A percentile compares a stretch with the other conserved stretches of the same genome.
Evolutionary conservation across 1,140 invertebrate species (phyloP).

Genomic region (Pseudomyrmex cubaensis): DNA sequence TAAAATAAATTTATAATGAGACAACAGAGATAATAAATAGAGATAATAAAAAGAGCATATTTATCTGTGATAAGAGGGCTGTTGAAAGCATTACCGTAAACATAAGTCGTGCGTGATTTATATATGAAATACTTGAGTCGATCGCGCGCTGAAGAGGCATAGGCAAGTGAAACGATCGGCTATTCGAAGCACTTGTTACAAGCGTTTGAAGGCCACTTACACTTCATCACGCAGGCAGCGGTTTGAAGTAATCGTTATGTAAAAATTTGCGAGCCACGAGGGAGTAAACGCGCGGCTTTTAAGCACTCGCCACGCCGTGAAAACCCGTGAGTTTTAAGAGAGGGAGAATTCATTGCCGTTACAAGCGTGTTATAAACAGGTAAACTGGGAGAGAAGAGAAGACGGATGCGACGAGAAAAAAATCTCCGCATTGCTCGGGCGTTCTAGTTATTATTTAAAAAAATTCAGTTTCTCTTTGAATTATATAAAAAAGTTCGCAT

Average conservation of each 20-base stretch:
- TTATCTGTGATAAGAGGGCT: not conserved
- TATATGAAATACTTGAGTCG: slow-evolving; percentile 30
- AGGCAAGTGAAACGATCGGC: slow-evolving; percentile 19
- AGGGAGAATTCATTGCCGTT: slow-evolving; percentile 55
- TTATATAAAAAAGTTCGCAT: too few species aligned
- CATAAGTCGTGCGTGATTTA: slow-evolving; percentile 20
- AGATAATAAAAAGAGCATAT: not conserved
- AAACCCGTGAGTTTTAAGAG: slow-evolving; percentile 24
- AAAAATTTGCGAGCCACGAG: slow-evolving; percentile 53
- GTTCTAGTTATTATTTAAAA: slow-evolving; percentile 23
- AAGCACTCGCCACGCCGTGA: slow-evolving; percentile 50
- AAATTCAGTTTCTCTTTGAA: not conserved
- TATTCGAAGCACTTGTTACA: slow-evolving; percentile 48
- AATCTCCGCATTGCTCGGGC: slow-evolving; percentile 34
- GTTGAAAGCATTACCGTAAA: not conserved
- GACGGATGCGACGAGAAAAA: slow-evolving; percentile 39
- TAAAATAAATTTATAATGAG: not conserved
- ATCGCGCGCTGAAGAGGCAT: not conserved
- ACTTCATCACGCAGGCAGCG: slow-evolving; percentile 45
- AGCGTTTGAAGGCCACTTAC: slow-evolving; percentile 52
- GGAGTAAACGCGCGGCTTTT: slow-evolving; percentile 40
- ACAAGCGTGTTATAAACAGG: slow-evolving; percentile 51
- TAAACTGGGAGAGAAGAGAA: slow-evolving; percentile 25
- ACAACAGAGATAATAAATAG: not conserved
- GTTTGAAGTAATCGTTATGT: slow-evolving; percentile 57